Evolutionary conservation across 1,140 invertebrate species (phyloP), one percentile per base, ranked within the genome.

Genomic region (Ostrea denselamellosa): DNA sequence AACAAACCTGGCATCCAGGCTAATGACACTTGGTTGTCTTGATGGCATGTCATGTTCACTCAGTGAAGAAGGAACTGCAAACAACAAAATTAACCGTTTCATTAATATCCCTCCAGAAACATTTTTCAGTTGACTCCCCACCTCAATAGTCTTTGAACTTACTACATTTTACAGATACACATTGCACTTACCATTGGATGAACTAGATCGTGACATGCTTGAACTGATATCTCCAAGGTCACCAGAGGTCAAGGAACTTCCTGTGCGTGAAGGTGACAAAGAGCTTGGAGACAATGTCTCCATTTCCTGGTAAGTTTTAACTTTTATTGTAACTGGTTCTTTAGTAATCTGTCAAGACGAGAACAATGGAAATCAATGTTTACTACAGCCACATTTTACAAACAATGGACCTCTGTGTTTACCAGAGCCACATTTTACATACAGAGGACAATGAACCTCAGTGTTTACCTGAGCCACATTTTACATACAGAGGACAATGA

Each of bases 171-270:
- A 62, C 58, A 17, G 5, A 62, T 2, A 9, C 25, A 77, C 10
- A 3, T 34, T 25, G 25, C 28, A 8, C 68, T 77, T 82, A 19
- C 85, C 85, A 52, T 86, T 89, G n/a, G 68, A 77, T 28, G 68
- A 77, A 28, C 86, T 71, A 19, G 88, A 89, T 25, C 87, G 85
- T 22, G 92, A 92, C 28, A 92, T 44, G 17, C 90, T 90, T 12
- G 90, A 91, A 56, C 90, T 91, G 17, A 93, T 89, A 85, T 93
- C 92, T 19, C 88, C 92, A 52, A 92, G 88, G 88, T 93, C 92
- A 68, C 92, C 92, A n/a, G 92, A 92, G 53, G 91, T 91, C 85
- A 92, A 12, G 5, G 92, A 91, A 83, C 90, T 91, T 10, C 34
- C 71, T 51, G 89, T 91, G n/a, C 92, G 83, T 51, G 92, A 92